phyloP scores from a whole-genome alignment of 2,797 vertebrate species.

The Sarcophilus harrisii region DNA sequence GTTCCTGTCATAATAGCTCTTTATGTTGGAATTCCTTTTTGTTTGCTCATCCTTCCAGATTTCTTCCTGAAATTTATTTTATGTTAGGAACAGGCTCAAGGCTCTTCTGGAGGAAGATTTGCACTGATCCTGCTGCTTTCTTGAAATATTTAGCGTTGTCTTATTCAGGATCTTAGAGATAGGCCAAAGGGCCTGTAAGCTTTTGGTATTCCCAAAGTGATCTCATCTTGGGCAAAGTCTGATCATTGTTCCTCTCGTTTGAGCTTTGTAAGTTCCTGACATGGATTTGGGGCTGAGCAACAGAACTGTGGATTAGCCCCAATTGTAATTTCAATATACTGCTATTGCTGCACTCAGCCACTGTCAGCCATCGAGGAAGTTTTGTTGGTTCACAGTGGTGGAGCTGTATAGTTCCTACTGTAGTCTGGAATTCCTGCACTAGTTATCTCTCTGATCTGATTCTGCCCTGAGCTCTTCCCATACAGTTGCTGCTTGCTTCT shows the following conservation, averaged over 20 bases:
- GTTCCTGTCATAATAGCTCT: background rate
- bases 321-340: background rate
- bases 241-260: background rate
- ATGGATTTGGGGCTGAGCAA: background rate
- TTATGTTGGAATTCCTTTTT: background rate
- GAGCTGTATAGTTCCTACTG: background rate
- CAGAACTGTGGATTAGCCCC: background rate
- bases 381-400: background rate
- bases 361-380: background rate
- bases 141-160: background rate
- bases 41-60: background rate
- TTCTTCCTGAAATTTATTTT: background rate
- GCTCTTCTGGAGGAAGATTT: background rate
- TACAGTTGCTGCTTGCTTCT: background rate
- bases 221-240: background rate
- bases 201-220: background rate
- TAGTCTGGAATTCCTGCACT: too few relatives aligned
- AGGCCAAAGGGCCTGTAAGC: background rate
- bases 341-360: background rate
- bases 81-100: background rate
- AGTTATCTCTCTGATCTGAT: background rate
- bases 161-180: background rate
- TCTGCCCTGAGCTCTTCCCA: background rate
- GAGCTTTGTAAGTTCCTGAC: background rate
- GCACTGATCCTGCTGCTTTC: background rate